Conservation (phyloP, 2,797 vertebrate species). For the Astyanax mexicanus region DNA sequence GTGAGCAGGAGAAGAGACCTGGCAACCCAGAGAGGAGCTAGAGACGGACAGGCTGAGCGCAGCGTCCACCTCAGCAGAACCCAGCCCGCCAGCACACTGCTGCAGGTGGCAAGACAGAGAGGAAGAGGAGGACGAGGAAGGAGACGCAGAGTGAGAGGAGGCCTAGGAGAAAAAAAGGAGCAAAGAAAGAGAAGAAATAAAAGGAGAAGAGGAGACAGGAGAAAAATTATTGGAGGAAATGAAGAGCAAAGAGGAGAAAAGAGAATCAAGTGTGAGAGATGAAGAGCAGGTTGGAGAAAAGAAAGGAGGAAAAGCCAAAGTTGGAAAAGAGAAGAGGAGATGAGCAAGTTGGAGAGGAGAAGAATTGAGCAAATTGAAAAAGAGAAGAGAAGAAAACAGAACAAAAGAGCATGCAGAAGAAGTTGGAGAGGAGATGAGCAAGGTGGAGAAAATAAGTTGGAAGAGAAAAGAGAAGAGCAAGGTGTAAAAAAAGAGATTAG, state of each 20-base stretch:
- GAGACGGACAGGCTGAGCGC: constrained; percentile 87
- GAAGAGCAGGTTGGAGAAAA: background rate
- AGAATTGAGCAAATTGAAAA: too few species aligned
- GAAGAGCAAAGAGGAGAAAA: constrained; percentile 38
- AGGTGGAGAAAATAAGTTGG: too few species aligned
- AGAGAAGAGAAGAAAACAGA: too few species aligned
- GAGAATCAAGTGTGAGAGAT: background rate
- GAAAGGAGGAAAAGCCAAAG: too few species aligned
- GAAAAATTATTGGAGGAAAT: background rate
- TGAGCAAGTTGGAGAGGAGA: background rate
- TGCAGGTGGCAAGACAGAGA: constrained; percentile 89
- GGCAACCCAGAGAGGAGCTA: constrained; percentile 90
- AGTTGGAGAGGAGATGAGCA: too few species aligned
- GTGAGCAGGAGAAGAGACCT: constrained; percentile 83
- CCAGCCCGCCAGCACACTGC: constrained; percentile 79
- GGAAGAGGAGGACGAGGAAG: constrained; percentile 86
- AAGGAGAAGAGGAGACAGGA: background rate
- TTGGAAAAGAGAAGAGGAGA: background rate
- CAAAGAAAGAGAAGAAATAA: background rate
- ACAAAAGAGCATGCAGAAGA: too few species aligned
- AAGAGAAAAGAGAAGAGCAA: too few species aligned
- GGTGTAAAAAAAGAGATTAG: too few species aligned
- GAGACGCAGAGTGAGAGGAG: constrained; percentile 65
- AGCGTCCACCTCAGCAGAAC: constrained; percentile 78
- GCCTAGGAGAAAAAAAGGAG: constrained; percentile 58